These are phyloP conservation scores for Thamnophis sirtalis DNA, from an alignment of 2,113 vertebrate genomes.

Conservation along the genomic window DNA sequence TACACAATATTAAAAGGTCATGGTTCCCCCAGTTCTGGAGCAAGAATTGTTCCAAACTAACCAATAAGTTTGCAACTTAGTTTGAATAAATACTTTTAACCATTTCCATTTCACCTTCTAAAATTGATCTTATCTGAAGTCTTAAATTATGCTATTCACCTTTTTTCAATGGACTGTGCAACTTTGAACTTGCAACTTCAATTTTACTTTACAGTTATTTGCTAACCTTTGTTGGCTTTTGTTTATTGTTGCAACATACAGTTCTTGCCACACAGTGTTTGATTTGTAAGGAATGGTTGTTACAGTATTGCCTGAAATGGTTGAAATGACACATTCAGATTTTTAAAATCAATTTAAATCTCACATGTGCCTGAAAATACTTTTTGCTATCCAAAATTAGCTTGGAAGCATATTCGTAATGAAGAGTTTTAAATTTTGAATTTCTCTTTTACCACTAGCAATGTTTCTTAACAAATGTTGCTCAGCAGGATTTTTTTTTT, in stretches of 20 bases:
- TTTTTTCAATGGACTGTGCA: neutral
- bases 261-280: neutral
- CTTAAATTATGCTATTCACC: neutral
- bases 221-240: neutral
- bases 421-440: neutral
- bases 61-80: neutral
- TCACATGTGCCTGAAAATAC: neutral
- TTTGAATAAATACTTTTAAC: neutral
- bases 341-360: neutral
- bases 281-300: neutral
- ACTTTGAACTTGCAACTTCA: neutral
- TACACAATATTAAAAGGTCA: neutral
- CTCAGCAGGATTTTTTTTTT: neutral
- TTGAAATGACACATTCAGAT: neutral
- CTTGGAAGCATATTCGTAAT: neutral
- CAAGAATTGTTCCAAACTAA: neutral
- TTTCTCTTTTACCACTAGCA: neutral
- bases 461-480: neutral
- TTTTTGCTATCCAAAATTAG: neutral
- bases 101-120: neutral
- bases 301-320: neutral
- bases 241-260: neutral
- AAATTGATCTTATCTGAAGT: neutral
- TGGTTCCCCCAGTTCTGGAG: neutral
- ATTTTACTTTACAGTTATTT: neutral